Evolutionary conservation across 2,113 vertebrate genomes (phyloP).

Genomic region (Dipodomys spectabilis): DNA sequence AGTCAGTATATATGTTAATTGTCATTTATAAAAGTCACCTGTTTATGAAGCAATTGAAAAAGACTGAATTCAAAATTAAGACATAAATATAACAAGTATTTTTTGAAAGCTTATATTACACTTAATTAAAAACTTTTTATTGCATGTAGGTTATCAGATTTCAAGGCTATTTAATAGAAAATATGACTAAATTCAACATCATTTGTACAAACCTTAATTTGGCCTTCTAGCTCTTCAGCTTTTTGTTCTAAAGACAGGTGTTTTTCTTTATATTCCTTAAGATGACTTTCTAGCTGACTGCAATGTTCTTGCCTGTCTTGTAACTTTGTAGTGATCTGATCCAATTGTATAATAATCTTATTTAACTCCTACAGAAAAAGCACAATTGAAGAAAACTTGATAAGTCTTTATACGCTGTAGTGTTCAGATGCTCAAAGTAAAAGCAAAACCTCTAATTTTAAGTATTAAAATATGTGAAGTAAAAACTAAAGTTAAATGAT

Average conservation of each 20-base stretch:
- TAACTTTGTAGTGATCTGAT: constrained; percentile 90
- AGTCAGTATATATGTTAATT: background rate
- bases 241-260: constrained; percentile 92
- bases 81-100: constrained; percentile 22
- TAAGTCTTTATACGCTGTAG: constrained; percentile 11
- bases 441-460: constrained; percentile 31
- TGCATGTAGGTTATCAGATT: constrained; percentile 16
- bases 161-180: constrained; percentile 3
- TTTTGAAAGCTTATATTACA: background rate
- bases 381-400: constrained; percentile 57
- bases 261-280: constrained; percentile 96
- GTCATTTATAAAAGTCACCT: constrained; percentile 7
- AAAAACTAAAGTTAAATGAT: constrained; percentile 15
- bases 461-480: constrained; percentile 31
- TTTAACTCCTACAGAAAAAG: constrained; percentile 91
- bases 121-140: constrained; percentile 23
- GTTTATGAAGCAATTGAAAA: constrained; percentile 54
- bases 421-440: constrained; percentile 11
- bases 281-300: constrained; percentile 90
- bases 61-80: constrained; percentile 53
- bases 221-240: constrained; percentile 91
- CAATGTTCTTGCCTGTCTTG: constrained; percentile 93
- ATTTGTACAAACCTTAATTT: constrained; percentile 90
- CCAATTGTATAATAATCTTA: constrained; percentile 91
- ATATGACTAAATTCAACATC: background rate